These are phyloP conservation scores for Phataginus tetradactyla DNA, from an alignment of 2,797 vertebrate genomes.

Conservation along the genomic window DNA sequence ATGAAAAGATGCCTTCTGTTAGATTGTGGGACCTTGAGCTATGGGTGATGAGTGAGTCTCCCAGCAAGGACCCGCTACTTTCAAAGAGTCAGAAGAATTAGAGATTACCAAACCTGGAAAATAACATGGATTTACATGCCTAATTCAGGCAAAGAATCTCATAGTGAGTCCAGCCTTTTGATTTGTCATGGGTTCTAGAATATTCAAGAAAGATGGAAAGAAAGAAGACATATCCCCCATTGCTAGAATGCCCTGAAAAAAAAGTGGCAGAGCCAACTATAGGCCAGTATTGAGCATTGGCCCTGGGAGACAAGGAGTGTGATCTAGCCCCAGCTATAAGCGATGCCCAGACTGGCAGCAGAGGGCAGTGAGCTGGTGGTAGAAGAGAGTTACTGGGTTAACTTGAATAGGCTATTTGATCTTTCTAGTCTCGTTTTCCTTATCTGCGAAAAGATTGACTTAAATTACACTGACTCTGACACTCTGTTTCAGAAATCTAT, in stretches of 20 bases:
- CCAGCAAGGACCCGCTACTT: not conserved
- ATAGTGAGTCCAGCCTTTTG: not conserved
- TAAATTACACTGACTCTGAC: not conserved
- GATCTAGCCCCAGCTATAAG: not conserved
- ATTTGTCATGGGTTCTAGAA: not conserved
- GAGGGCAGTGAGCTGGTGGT: not conserved
- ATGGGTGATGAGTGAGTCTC: not conserved
- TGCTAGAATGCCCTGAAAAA: not conserved
- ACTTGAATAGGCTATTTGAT: not conserved
- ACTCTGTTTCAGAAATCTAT: not conserved
- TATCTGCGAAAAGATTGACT: constrained; percentile 15
- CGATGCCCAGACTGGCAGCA: not conserved
- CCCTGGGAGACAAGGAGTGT: not conserved
- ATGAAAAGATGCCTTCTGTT: constrained; percentile 56
- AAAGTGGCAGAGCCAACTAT: not conserved
- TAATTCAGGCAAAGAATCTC: constrained; percentile 29
- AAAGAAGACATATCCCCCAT: not conserved
- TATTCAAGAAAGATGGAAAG: not conserved
- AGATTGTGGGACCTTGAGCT: constrained; percentile 11
- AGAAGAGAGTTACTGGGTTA: not conserved
- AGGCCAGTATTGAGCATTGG: not conserved
- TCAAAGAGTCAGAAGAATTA: constrained; percentile 7
- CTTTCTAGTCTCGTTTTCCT: not conserved
- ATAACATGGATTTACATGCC: not conserved
- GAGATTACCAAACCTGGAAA: constrained; percentile 28